These are phyloP conservation scores for Gobio gobio DNA, from an alignment of 2,113 vertebrate genomes.

Conservation along the genomic window DNA sequence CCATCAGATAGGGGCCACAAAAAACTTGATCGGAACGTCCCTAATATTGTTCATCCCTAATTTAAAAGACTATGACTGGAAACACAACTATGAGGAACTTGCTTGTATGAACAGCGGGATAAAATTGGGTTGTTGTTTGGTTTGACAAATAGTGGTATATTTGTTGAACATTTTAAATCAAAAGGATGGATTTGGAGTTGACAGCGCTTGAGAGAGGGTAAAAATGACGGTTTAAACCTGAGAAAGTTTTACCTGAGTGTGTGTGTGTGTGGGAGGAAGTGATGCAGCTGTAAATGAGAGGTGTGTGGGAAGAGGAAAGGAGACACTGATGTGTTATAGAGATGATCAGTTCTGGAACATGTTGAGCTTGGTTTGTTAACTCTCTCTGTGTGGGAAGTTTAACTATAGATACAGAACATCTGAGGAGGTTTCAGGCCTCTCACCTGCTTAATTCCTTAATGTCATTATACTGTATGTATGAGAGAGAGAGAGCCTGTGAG, in stretches of 20 bases:
- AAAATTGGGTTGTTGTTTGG: neutral
- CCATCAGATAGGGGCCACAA: too few relatives aligned
- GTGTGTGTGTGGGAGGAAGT: neutral
- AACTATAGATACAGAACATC: constrained; percentile 38
- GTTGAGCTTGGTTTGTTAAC: constrained; percentile 33
- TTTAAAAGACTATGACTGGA: neutral
- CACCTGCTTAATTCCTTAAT: neutral
- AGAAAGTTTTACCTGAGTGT: constrained; percentile 18
- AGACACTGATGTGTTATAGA: constrained; percentile 25
- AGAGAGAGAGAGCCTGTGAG: neutral
- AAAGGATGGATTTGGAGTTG: neutral
- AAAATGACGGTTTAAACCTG: neutral
- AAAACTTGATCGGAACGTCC: too few relatives aligned
- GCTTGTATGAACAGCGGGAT: neutral
- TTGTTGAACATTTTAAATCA: constrained; percentile 1
- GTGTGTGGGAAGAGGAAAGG: constrained; percentile 46
- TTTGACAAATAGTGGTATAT: neutral
- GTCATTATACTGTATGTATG: neutral
- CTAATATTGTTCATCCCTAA: neutral
- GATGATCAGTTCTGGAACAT: constrained; percentile 7
- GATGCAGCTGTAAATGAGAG: constrained; percentile 39
- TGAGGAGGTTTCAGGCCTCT: constrained; percentile 44
- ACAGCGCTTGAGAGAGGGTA: neutral
- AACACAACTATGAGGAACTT: neutral
- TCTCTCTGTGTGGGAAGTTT: constrained; percentile 45